phyloP scores from a whole-genome alignment of 2,888 invertebrate genomes.

The Phanerotoma sp. region DNA sequence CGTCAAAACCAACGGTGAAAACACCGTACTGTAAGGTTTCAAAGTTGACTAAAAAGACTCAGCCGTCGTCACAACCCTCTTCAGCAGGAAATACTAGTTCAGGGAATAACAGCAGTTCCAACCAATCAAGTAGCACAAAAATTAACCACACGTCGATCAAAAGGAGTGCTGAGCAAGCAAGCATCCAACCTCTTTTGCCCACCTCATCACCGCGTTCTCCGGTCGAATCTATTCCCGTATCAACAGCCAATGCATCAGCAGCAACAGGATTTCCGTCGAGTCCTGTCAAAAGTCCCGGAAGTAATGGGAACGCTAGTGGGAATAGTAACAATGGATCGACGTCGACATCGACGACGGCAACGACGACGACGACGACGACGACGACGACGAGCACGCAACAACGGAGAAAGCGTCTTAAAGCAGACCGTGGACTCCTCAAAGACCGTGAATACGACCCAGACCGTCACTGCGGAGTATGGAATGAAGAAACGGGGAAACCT shows the following conservation, averaged over 20 bases:
- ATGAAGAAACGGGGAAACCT: conserved; percentile 68
- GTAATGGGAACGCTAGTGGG: conserved; percentile 26
- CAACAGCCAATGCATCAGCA: conserved; percentile 30
- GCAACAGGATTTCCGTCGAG: conserved; percentile 34
- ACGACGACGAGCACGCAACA: conserved; percentile 36
- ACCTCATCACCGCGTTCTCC: conserved; percentile 51
- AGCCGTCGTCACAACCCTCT: conserved; percentile 22
- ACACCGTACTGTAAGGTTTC: conserved; percentile 55
- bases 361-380: neutral
- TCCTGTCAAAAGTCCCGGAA: conserved; percentile 50
- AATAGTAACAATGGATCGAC: neutral
- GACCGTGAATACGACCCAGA: conserved; percentile 78
- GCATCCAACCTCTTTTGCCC: conserved; percentile 40
- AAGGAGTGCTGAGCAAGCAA: conserved; percentile 42
- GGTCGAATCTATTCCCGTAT: conserved; percentile 45
- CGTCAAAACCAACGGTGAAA: conserved; percentile 47
- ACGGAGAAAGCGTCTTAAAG: conserved; percentile 52
- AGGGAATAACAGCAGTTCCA: conserved; percentile 15
- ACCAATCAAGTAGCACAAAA: conserved; percentile 27
- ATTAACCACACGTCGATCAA: conserved; percentile 48
- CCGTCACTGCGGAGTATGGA: conserved; percentile 79
- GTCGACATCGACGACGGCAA: neutral
- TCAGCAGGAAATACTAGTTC: conserved; percentile 12
- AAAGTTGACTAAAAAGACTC: conserved; percentile 43
- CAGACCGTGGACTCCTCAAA: conserved; percentile 54